A percentile compares a stretch with the other conserved stretches of the same genome.
Evolutionary conservation across 2,113 vertebrate genomes (phyloP).

Genomic region (Zootoca vivipara): DNA sequence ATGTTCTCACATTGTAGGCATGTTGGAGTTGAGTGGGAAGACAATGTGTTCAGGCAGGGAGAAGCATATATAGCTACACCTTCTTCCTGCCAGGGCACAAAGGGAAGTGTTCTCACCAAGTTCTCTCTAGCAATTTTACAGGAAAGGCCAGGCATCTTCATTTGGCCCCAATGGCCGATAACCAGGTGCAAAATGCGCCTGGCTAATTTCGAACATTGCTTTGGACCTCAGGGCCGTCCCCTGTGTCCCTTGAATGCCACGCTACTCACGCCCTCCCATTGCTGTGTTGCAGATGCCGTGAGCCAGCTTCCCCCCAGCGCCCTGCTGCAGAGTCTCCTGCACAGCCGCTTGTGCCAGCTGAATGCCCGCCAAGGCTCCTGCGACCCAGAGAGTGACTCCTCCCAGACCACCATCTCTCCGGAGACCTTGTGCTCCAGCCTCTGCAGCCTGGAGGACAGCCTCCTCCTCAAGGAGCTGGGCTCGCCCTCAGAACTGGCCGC

Average conservation of each 20-base stretch:
- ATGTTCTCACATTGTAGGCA: no score
- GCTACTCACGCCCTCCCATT: not conserved
- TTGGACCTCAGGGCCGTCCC: no score
- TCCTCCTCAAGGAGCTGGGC: conserved; percentile 81
- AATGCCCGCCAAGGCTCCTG: conserved; percentile 79
- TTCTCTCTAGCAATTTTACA: no score
- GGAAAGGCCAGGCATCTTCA: no score
- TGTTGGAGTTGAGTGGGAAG: no score
- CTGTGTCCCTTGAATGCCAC: rapidly evolving
- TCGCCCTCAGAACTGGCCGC: conserved; percentile 86
- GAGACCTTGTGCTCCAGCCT: conserved; percentile 95
- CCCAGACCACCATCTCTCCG: conserved; percentile 88
- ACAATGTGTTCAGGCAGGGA: no score
- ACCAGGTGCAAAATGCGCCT: no score
- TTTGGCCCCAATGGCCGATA: no score
- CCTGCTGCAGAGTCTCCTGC: conserved; percentile 89
- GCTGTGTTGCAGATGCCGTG: conserved; percentile 64
- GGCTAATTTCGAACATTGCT: no score
- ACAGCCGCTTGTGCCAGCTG: conserved; percentile 86
- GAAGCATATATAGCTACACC: no score
- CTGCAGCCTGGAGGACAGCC: conserved; percentile 92
- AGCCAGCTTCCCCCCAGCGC: conserved; percentile 73
- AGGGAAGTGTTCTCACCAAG: no score
- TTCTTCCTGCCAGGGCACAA: no score
- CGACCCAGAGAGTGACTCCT: conserved; percentile 89